A percentile compares a stretch with the other conserved stretches of the same genome.
These are phyloP conservation scores for Pelodiscus sinensis DNA, from an alignment of 2,113 vertebrate genomes.

Conservation along the genomic window DNA sequence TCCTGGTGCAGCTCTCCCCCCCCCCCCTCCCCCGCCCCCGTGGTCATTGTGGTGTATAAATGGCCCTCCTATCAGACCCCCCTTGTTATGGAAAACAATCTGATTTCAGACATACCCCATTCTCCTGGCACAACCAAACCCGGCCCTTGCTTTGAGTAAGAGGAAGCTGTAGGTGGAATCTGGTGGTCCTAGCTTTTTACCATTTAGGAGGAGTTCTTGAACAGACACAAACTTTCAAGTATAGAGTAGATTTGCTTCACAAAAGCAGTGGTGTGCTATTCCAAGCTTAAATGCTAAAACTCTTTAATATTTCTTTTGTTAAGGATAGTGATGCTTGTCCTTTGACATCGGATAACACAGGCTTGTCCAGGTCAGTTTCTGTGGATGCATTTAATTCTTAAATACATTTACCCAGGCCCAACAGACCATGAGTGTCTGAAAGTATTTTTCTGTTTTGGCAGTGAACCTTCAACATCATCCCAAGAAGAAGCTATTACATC, in stretches of 20 bases:
- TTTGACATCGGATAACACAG: background rate
- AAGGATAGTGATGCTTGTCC: constrained; percentile 46
- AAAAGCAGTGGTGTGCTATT: background rate
- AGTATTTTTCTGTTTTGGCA: constrained; percentile 44
- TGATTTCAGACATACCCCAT: too few species aligned
- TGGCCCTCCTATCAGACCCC: too few species aligned
- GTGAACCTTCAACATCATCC: constrained; percentile 9
- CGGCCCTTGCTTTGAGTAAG: too few species aligned
- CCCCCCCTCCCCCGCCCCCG: too few species aligned
- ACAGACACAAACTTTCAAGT: too few species aligned
- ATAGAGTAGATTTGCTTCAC: background rate
- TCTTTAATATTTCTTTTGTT: background rate
- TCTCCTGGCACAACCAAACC: too few species aligned
- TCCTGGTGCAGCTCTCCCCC: too few species aligned
- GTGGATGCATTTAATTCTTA: background rate
- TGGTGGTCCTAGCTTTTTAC: too few species aligned
- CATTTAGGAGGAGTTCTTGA: too few species aligned
- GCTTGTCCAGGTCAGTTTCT: constrained; percentile 68
- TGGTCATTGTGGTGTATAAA: too few species aligned
- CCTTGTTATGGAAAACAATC: too few species aligned
- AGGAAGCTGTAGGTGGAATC: too few species aligned
- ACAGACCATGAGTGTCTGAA: background rate
- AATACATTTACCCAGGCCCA: background rate
- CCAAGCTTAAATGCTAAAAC: background rate
- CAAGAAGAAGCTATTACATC: background rate